Evolutionary conservation across 30 jellyfish, hydroid and myxozoan species (phyloP).

Genomic region (Pseudorhiza aurosa): DNA sequence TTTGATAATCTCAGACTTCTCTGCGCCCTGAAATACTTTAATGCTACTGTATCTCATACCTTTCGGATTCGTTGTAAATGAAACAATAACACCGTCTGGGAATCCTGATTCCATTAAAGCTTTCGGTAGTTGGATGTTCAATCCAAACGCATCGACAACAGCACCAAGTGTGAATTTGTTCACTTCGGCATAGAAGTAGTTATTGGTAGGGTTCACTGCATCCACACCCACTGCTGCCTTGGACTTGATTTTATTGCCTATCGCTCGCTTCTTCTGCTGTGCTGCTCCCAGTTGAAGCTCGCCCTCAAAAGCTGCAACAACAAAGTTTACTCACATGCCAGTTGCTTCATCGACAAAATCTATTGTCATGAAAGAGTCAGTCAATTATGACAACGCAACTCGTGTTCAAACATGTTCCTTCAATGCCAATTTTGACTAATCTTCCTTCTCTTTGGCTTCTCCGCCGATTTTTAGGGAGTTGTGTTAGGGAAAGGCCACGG

Average conservation of each 20-base stretch:
- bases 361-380: no score
- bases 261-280: background rate
- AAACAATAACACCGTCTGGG: slow-evolving; percentile 88
- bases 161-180: slow-evolving; percentile 71
- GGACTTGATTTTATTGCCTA: slow-evolving; percentile 71
- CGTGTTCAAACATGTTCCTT: no score
- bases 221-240: slow-evolving; percentile 79
- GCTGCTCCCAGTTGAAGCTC: slow-evolving; percentile 74
- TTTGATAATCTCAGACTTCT: no score
- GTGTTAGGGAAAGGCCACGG: no score
- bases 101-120: slow-evolving; percentile 90
- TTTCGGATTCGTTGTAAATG: slow-evolving; percentile 39
- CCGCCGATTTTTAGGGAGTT: no score
- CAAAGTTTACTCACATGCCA: no score
- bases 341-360: background rate
- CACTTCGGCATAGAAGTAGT: slow-evolving; percentile 69
- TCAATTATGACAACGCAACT: no score
- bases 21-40: no score
- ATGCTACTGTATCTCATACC: no score
- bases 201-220: slow-evolving; percentile 59
- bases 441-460: no score
- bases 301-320: slow-evolving; percentile 69
- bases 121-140: slow-evolving; percentile 70
- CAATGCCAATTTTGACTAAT: no score
- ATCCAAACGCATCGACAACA: slow-evolving; percentile 77